Percentiles rank a stretch among this genome's conserved stretches.
Evolutionary conservation across 2,888 invertebrate genomes (phyloP).

Genomic region (Drosophila bunnanda): DNA sequence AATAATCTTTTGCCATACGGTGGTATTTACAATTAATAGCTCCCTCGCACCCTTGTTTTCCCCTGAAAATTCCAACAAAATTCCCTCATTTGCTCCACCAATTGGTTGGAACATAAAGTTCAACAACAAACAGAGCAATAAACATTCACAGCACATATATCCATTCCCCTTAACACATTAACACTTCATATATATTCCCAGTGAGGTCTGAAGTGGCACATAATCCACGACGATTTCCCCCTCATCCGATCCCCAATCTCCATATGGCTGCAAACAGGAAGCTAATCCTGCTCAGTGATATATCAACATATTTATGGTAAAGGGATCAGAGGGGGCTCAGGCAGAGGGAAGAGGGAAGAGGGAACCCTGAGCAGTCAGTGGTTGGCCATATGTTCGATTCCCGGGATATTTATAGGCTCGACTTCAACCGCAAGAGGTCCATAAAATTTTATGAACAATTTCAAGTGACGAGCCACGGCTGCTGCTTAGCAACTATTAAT

Average conservation of each 20-base stretch:
- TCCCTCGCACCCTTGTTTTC: too few relatives aligned
- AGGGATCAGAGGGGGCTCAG: conserved; percentile 76
- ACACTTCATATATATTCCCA: conserved; percentile 70
- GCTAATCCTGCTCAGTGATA: conserved; percentile 81
- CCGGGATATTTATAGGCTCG: conserved; percentile 26
- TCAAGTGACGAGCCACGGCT: conserved; percentile 61
- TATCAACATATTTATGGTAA: conserved; percentile 80
- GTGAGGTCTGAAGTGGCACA: conserved; percentile 54
- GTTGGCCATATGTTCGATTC: conserved; percentile 66
- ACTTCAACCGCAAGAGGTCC: conserved; percentile 21
- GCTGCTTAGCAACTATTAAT: conserved; percentile 73
- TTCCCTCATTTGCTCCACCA: conserved; percentile 17
- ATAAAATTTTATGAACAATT: conserved; percentile 70
- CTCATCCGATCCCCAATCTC: conserved; percentile 42
- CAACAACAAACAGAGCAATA: conserved; percentile 63
- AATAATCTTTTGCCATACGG: conserved; percentile 19
- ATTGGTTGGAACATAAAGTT: conserved; percentile 60
- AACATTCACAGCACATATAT: conserved; percentile 26
- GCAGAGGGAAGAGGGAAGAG: conserved; percentile 19
- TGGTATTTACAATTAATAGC: neutral
- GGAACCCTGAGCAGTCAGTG: conserved; percentile 47
- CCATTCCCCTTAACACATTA: conserved; percentile 61
- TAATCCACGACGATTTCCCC: conserved; percentile 29
- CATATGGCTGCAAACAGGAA: conserved; percentile 77
- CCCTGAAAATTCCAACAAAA: neutral